Conservation (phyloP, 2,113 vertebrate species). For the Chloroceryle aenea region DNA sequence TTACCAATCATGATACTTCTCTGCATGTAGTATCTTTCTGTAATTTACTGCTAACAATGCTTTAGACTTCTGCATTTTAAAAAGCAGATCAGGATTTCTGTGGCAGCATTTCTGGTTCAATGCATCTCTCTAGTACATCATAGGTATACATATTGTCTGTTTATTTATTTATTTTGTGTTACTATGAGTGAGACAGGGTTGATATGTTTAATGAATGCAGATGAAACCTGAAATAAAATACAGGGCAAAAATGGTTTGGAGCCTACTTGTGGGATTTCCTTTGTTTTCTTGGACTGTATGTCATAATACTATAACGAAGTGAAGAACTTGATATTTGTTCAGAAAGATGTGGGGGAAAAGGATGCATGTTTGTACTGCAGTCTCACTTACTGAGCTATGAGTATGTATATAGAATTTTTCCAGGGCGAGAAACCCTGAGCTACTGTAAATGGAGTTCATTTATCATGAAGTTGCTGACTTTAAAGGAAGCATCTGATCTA, state of each 20-base stretch:
- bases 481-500: not conserved
- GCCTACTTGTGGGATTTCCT: not conserved
- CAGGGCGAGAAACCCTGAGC: not conserved
- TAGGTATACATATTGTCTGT: not conserved
- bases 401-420: not conserved
- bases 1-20: no score
- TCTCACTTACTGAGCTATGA: not conserved
- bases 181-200: not conserved
- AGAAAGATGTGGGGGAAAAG: not conserved
- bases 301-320: not conserved
- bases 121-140: fast-evolving
- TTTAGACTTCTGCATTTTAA: not conserved
- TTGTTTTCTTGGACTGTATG: not conserved
- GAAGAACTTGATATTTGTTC: not conserved
- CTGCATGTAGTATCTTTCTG: not conserved
- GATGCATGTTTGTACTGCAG: not conserved
- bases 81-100: not conserved
- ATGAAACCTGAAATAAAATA: not conserved
- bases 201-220: not conserved
- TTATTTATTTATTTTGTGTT: not conserved
- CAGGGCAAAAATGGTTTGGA: not conserved
- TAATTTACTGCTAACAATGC: fast-evolving
- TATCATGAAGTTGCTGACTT: not conserved
- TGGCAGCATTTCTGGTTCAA: not conserved
- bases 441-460: not conserved